Evolutionary conservation across 2,888 invertebrate species (phyloP), one percentile per base, ranked within the genome.

Genomic region (Saturnia pavonia): DNA sequence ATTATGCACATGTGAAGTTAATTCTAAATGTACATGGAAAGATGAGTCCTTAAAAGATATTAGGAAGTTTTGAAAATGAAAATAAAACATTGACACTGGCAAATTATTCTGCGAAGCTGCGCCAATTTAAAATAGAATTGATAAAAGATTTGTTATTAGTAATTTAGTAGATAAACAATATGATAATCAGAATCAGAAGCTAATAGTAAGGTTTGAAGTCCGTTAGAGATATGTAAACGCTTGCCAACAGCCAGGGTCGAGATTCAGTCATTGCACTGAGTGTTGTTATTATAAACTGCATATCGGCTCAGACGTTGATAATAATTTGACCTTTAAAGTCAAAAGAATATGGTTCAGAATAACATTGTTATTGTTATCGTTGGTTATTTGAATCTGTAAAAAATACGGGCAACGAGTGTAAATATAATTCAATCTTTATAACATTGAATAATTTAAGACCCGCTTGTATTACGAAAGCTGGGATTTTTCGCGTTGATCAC

Each of bases 241-340:
- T 27, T 60, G 57, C 57, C 57, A 60, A 60, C 57, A 60, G 6
- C 57, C 57, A 60, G 57, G 57, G 57, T 60, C 57, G 57, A 60
- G 57, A 60, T 60, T 60, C 57, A 60, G 57, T 60, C 57, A 27
- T 60, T 60, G 57, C 57, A 60, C 57, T n/a, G 54, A 4, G 22
- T 60, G 25, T 60, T 60, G 57, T 60, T 60, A 60, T 60, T 60
- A 60, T 60, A 27, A 60, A 60, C 57, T 60, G 57, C 57, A 60
- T 60, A 60, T 60, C 57, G 25, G 25, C 7, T 16, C 14, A 12
- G 27, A 27, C 12, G 25, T 11, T 14, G 57, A 60, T 60, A 60
- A 60, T 60, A 60, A 60, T 60, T 14, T 60, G 57, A 60, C 57
- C 57, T 60, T 60, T 60, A 60, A 60, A 60, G 57, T 60, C 57